Base-by-base conservation (phyloP, 2,113 vertebrate species). In the Dicaeum eximium region DNA sequence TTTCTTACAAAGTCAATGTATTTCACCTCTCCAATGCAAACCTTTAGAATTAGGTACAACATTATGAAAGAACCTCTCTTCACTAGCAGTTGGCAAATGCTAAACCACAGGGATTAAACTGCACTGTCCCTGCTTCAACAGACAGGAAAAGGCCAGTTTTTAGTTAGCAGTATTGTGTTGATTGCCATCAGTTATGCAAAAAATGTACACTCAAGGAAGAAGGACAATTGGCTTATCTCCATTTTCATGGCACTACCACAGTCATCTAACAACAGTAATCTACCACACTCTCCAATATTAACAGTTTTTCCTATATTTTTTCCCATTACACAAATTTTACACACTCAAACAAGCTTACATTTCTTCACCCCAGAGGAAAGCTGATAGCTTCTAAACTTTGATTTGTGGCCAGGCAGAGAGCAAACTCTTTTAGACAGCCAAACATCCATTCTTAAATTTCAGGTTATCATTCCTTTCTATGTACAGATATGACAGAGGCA, bases 51-150 rank as follows among this genome's bases (percentile, higher is more conserved):
- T 48, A 37, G n/a, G 24, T 53, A 44, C 1, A 48, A 45, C 15
- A 74, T 27, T 13, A 50, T 7, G 4, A 58, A 78, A 77, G 35
- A 81, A 25, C 4, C 5, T 3, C 14, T 58, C 54, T 30, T 47
- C 20, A 33, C 35, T 9, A 13, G n/a, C 17, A 66, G 69, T 3
- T 0, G 0, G 37, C 18, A 90, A 85, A 71, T 0, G 1, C 42
- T 35, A 44, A 73, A 86, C 47, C 42, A 67, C 37, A 45, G 23
- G 20, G 50, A 65, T 35, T 73, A 11, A 21, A 17, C 24, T 54
- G 42, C n/a, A 48, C 15, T 30, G 31, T 38, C 8, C 28, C 47
- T 0, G 0, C 31, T 61, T 70, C 30, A 42, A 4, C 1, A 3
- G 33, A 11, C 8, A 24, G 33, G 33, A 37, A 89, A 83, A 67